Percentiles rank a stretch among this genome's conserved stretches.
Conservation (phyloP, 2,888 invertebrate genomes). For the Proisotoma minuta region DNA sequence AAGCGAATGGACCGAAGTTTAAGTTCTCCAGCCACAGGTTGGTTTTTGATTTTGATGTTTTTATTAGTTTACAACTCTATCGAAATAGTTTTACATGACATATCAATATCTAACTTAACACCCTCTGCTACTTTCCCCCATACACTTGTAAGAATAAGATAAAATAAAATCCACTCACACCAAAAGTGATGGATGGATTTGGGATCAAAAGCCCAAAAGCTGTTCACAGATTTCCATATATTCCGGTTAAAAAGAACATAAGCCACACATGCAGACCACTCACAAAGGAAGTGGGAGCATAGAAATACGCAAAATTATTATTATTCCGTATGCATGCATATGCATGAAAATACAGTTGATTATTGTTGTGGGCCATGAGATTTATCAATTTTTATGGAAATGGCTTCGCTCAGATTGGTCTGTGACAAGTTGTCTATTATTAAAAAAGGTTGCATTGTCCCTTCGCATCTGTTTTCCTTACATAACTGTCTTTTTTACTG, state of each 20-base stretch:
- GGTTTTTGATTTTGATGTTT: constrained; percentile 23
- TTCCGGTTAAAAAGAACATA: background rate
- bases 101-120: background rate
- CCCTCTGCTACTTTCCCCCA: background rate
- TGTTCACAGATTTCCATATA: background rate
- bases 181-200: constrained; percentile 32
- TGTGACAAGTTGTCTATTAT: constrained; percentile 6
- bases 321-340: too few relatives aligned
- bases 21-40: constrained; percentile 47
- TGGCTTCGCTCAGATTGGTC: background rate
- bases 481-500: constrained; percentile 2
- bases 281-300: too few relatives aligned
- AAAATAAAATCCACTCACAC: background rate
- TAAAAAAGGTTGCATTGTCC: background rate
- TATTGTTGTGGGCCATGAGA: constrained; percentile 39
- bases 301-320: too few relatives aligned
- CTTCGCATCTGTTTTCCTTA: constrained; percentile 18
- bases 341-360: too few relatives aligned
- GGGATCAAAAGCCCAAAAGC: constrained; percentile 7
- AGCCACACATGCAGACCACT: too few relatives aligned
- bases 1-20: constrained; percentile 46
- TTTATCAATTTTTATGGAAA: constrained; percentile 6
- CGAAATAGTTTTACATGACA: too few relatives aligned
- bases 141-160: constrained; percentile 8
- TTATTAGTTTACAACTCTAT: constrained; percentile 11